phyloP scores from a whole-genome alignment of 1,140 invertebrate genomes.

The Halyomorpha halys region DNA sequence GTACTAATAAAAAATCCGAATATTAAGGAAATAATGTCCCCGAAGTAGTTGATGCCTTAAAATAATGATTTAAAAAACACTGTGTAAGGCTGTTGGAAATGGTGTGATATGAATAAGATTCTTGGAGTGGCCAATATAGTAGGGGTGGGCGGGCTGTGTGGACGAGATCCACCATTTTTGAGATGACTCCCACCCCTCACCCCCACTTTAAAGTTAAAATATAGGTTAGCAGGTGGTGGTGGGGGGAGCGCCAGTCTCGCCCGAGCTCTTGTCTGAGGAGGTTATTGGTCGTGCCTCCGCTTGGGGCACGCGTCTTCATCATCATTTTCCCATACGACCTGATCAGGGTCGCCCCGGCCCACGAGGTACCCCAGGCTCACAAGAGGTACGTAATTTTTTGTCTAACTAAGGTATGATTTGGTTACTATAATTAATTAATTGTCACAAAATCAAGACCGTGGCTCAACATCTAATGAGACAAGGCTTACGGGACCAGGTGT shows the following conservation, averaged over 20 bases:
- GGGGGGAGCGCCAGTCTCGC: conserved; percentile 7
- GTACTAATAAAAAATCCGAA: too few relatives aligned
- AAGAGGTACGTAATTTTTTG: conserved; percentile 3
- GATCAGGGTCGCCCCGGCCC: conserved; percentile 5
- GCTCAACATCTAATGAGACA: too few relatives aligned
- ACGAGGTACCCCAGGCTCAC: not conserved
- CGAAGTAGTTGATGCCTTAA: too few relatives aligned
- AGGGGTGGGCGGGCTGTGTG: not conserved
- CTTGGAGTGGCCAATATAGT: too few relatives aligned
- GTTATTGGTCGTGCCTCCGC: conserved; percentile 1
- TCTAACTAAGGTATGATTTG: not conserved
- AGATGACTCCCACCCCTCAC: not conserved
- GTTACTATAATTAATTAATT: too few relatives aligned
- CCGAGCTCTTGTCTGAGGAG: not conserved
- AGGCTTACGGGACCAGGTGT: too few relatives aligned
- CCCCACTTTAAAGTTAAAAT: not conserved
- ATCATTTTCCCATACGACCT: conserved; percentile 16
- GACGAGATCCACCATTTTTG: not conserved
- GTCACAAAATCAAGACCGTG: too few relatives aligned
- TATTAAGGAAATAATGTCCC: too few relatives aligned
- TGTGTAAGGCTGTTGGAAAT: too few relatives aligned
- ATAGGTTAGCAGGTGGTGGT: not conserved
- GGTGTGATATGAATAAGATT: too few relatives aligned
- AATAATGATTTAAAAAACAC: too few relatives aligned
- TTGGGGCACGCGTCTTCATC: conserved; percentile 10